Percentiles rank a stretch among this genome's conserved stretches.
Evolutionary conservation across 2,797 vertebrate genomes (phyloP).

Genomic region (Caiman crocodilus): DNA sequence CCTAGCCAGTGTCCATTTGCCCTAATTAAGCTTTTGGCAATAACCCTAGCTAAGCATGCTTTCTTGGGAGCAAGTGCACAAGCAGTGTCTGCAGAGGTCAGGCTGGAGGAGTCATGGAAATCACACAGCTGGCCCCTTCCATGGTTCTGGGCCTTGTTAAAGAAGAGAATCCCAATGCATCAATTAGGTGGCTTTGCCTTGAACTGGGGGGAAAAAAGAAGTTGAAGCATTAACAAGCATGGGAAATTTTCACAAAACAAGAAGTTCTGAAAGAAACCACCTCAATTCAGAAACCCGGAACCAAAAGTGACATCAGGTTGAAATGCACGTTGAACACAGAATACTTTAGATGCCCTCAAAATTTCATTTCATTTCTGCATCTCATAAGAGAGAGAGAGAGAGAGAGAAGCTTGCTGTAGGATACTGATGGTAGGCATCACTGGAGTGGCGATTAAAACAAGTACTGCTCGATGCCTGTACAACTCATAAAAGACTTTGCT

Average conservation of each 20-base stretch:
- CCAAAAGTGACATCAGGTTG: fast-evolving
- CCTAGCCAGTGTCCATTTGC: background rate
- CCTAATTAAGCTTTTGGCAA: background rate
- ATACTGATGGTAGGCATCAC: background rate
- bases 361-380: background rate
- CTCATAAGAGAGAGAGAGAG: background rate
- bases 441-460: too few species aligned
- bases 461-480: too few species aligned
- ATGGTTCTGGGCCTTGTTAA: background rate
- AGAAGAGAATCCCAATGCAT: background rate
- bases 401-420: background rate
- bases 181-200: too few species aligned
- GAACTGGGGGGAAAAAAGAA: too few species aligned
- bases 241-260: background rate
- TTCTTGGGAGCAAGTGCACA: background rate
- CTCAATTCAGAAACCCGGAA: background rate
- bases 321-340: too few species aligned
- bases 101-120: background rate
- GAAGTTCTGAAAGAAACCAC: fast-evolving
- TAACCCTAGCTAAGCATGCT: background rate
- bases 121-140: background rate
- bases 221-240: background rate
- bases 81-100: background rate
- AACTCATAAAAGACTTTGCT: too few species aligned
- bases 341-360: too few species aligned